Evolutionary conservation across 1,140 invertebrate species (phyloP).

Genomic region (Magallana gigas): DNA sequence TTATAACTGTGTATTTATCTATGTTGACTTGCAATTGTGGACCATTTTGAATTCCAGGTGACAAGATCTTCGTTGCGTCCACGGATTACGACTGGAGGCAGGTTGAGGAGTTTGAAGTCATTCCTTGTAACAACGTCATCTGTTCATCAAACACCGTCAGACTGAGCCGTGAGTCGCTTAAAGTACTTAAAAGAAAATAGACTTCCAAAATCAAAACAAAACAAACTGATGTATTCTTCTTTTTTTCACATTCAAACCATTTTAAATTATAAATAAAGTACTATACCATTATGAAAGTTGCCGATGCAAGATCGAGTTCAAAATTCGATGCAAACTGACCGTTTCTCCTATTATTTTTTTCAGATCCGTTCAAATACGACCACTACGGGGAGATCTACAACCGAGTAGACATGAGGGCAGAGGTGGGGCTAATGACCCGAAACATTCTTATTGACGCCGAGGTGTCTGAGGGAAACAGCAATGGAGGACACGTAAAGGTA

Average conservation of each 20-base stretch:
- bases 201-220: not conserved
- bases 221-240: not conserved
- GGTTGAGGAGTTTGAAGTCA: conserved; percentile 16
- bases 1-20: too few species aligned
- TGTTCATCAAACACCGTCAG: conserved; percentile 37
- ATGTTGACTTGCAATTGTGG: too few species aligned
- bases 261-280: not conserved
- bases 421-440: conserved; percentile 57
- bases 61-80: conserved; percentile 40
- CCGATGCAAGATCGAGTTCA: too few species aligned
- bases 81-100: conserved; percentile 48
- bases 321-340: too few species aligned
- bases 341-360: not conserved
- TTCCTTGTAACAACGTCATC: not conserved
- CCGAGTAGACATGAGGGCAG: conserved; percentile 53
- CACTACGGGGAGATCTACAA: conserved; percentile 52
- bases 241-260: not conserved
- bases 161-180: conserved; percentile 12
- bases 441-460: conserved; percentile 52
- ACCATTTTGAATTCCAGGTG: conserved; percentile 12
- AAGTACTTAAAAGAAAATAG: not conserved
- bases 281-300: too few species aligned
- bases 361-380: conserved; percentile 15
- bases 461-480: conserved; percentile 28
- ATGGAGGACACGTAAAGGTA: conserved; percentile 35